These are phyloP conservation scores for Coregonus suidteri DNA, from an alignment of 2,797 vertebrate species.

Conservation along the genomic window DNA sequence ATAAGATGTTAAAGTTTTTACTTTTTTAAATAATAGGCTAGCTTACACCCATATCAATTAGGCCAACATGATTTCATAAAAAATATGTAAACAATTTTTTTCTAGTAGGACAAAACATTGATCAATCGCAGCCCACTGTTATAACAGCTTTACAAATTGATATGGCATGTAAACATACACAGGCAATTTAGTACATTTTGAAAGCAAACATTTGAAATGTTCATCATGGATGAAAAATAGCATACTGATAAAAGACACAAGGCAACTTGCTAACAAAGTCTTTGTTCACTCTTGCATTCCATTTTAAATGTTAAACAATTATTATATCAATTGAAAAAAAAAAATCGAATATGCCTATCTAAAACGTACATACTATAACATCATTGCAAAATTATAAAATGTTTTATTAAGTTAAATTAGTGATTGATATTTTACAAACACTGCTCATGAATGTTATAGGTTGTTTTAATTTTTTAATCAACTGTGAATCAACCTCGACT, in stretches of 20 bases:
- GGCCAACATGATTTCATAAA: background rate
- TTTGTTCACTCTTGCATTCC: background rate
- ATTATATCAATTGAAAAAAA: background rate
- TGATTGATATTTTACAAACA: no score
- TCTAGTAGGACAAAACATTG: no score
- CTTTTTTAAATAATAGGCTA: no score
- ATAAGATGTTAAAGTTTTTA: background rate
- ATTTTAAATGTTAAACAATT: background rate
- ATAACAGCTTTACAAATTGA: background rate
- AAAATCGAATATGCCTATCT: background rate
- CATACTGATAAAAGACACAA: background rate
- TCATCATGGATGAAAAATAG: background rate
- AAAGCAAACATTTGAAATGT: background rate
- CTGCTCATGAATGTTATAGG: no score
- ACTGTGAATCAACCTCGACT: slow-evolving; percentile 13
- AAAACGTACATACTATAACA: background rate
- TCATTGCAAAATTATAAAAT: no score
- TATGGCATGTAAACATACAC: background rate
- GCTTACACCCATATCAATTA: background rate
- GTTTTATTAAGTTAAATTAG: no score
- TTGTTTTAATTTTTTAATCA: slow-evolving; percentile 3
- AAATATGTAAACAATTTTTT: background rate
- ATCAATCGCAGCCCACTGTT: background rate
- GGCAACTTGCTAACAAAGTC: no score
- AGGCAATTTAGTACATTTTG: background rate